Conservation (phyloP, 2,113 vertebrate genomes). For the Myocastor coypus region DNA sequence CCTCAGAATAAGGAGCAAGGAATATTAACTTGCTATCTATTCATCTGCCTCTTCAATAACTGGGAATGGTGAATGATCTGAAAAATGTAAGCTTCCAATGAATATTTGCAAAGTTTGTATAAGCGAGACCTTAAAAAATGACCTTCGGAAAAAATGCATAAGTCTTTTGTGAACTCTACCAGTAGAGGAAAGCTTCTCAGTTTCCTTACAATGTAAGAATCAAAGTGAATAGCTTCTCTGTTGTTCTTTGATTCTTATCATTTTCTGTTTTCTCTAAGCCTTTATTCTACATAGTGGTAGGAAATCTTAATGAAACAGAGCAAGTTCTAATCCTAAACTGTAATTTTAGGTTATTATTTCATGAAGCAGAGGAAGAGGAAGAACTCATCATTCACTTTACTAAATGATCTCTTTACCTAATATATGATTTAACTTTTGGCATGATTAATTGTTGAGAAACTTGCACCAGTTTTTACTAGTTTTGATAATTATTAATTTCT, state of each 20-base stretch:
- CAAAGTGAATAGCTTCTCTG: too few species aligned
- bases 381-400: constrained; percentile 43
- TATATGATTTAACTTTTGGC: constrained; percentile 13
- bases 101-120: constrained; percentile 9
- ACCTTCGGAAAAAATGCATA: neutral
- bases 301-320: too few species aligned
- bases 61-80: constrained; percentile 17
- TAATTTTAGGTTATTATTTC: too few species aligned
- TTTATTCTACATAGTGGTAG: too few species aligned
- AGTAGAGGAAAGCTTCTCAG: neutral
- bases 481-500: constrained; percentile 60
- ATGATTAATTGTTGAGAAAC: constrained; percentile 40
- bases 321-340: too few species aligned
- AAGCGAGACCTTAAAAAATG: constrained; percentile 10
- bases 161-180: neutral
- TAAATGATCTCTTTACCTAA: constrained; percentile 1
- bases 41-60: neutral
- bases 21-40: neutral
- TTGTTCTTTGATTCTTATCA: too few species aligned
- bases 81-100: too few species aligned
- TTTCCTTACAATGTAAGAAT: constrained; percentile 52
- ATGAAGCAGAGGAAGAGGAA: too few species aligned
- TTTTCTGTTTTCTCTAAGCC: too few species aligned
- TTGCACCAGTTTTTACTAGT: constrained; percentile 25
- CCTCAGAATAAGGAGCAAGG: neutral